Base-by-base conservation (phyloP, 1,140 invertebrate species). In the Lepidurus packardi region DNA sequence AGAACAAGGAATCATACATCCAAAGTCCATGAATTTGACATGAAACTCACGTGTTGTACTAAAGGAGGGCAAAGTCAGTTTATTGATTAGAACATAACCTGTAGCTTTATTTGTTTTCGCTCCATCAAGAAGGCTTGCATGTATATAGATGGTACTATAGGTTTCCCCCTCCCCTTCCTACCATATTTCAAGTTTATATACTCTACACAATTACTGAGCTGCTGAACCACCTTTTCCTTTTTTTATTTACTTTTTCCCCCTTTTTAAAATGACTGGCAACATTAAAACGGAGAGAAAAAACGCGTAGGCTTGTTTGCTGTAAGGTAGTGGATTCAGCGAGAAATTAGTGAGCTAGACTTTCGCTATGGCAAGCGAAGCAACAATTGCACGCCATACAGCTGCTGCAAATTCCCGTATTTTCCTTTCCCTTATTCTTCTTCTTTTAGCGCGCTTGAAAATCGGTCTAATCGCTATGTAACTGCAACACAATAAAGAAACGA, bases 51-150 rank as follows among this genome's bases (percentile, higher is more conserved):
- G 21, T 65, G 53, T 65, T 16, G 16, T 13, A 5, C 13, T 65
- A 21, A 21, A 16, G 53, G 53, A n/a, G 53, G 53, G 53, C 16
- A 65, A 65, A 21, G 53, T 13, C 13, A 13, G 53, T 65, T 65
- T 65, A 65, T 65, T 65, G 53, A 65, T 65, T 65, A 65, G 53
- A 21, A 34, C 34, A 34, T 34, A 65, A 65, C 53, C 53, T 65
- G 53, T 65, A 65, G 53, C 53, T 21, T 65, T 65, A n/a, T 7
- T 65, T 65, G 16, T 13, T 65, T 65, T 65, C 21, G 53, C 53
- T 65, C n/a, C 53, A 34, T 34, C 53, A 65, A n/a, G 53, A 65
- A 21, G 4, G n/a, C 53, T 65, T 65, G 34, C 34, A 34, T 34
- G 34, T 4, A 34, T 4, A 34, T 34, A 34, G 1, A 34, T 34